A percentile compares a stretch with the other conserved stretches of the same genome.
These are phyloP conservation scores for Lethrus apterus DNA, from an alignment of 1,140 invertebrate species.

Conservation along the genomic window DNA sequence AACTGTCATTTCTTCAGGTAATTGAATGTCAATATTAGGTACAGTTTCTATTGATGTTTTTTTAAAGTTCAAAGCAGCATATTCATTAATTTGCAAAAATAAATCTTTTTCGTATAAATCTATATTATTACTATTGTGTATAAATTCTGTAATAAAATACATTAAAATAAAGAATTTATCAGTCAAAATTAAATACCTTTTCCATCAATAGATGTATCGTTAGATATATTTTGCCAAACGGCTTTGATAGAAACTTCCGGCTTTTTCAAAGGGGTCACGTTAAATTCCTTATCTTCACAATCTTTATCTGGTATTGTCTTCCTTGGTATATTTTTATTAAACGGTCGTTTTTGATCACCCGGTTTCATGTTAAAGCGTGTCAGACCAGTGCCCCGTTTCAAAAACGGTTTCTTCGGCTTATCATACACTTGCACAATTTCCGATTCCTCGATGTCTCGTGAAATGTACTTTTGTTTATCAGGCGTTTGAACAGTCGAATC, in stretches of 20 bases:
- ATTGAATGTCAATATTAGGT: neutral
- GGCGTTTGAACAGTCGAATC: slow-evolving; percentile 6
- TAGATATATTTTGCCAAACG: slow-evolving; percentile 23
- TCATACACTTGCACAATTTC: neutral
- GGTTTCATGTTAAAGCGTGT: slow-evolving; percentile 29
- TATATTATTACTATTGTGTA: neutral
- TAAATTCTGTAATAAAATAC: neutral
- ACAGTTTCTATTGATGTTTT: no score
- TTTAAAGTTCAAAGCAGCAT: neutral
- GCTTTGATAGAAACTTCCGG: slow-evolving; percentile 28
- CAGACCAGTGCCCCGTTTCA: slow-evolving; percentile 34
- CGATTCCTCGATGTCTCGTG: neutral
- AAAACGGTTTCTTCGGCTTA: slow-evolving; percentile 33
- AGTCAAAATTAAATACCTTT: no score
- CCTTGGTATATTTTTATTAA: slow-evolving; percentile 13
- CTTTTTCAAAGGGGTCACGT: slow-evolving; percentile 29
- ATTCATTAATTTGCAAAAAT: slow-evolving; percentile 8
- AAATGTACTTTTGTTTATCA: neutral
- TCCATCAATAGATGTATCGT: neutral
- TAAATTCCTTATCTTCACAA: neutral
- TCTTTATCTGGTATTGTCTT: neutral
- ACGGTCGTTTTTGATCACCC: slow-evolving; percentile 21
- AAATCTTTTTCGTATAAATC: slow-evolving; percentile 1
- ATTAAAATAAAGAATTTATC: no score
- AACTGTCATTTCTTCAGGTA: no score